Base-by-base conservation (phyloP, 2,113 vertebrate genomes). In the Oceanites oceanicus region DNA sequence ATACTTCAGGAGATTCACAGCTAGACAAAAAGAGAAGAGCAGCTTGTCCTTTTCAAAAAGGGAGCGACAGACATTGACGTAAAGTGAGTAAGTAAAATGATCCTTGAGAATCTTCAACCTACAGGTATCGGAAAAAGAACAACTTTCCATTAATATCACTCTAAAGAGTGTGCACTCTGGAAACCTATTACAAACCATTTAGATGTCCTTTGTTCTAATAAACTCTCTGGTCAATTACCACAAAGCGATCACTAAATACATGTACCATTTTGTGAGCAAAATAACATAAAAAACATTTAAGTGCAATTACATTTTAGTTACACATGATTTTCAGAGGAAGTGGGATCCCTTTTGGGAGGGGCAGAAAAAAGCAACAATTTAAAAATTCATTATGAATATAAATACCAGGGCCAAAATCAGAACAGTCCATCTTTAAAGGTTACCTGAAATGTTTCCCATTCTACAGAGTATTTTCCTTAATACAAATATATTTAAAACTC, bases 21-120 rank as follows among this genome's bases (percentile, higher is more conserved):
- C 99, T 75, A 99, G 98, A 96, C 98, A 98, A 92, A 99, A 99
- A 92, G 99, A 99, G 94, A 99, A 99, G 42, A 99, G 98, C 59
- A 99, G 97, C 88, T 99, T 99, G 95, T 99, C 99, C 97, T 99
- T 99, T 96, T 99, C 99, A 96, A 99, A 99, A 45, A 99, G 98
- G 3, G 99, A 99, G n/a, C 98, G 98, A 86, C 99, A 99, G 79
- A 99, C 93, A n/a, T 99, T 99, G 68, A 98, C 96, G 13, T 99
- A 99, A 44, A 99, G 98, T 1, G 98, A 98, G 72, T 99, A 99
- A 21, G 99, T 99, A 83, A 99, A 99, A 91, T 99, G 98, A 86
- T 99, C 98, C 96, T 93, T 98, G 77, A 99, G 98, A 94, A 98
- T 99, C 68, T 98, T 98, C 47, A 99, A 94, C 91, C 99, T 99